A percentile compares a stretch with the other conserved stretches of the same genome.
Evolutionary conservation across 2,113 vertebrate genomes (phyloP).

Genomic region (Osmerus eperlanus): DNA sequence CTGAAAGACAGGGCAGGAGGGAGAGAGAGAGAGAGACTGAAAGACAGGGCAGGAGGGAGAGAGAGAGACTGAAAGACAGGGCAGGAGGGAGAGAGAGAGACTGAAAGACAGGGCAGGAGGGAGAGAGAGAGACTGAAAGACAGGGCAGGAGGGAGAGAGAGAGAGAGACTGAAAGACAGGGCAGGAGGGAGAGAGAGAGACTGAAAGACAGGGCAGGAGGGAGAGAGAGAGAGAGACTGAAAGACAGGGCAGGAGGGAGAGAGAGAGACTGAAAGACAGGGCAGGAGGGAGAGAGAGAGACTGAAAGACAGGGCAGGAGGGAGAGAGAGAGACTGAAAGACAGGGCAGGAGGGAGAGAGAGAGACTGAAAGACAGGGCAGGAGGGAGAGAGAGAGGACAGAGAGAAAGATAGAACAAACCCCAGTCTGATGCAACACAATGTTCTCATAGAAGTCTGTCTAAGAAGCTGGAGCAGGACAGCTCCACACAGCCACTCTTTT

Average conservation of each 20-base stretch:
- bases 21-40: background rate
- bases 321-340: background rate
- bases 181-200: background rate
- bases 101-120: background rate
- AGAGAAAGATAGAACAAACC: background rate
- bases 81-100: background rate
- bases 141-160: background rate
- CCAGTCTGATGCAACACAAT: slow-evolving; percentile 23
- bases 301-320: no score
- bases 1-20: background rate
- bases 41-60: background rate
- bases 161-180: background rate
- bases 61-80: background rate
- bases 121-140: background rate
- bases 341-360: background rate
- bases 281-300: no score
- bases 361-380: background rate
- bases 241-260: no score
- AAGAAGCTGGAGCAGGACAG: slow-evolving; percentile 10
- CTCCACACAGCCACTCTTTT: slow-evolving; percentile 29
- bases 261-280: no score
- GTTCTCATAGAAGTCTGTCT: slow-evolving; percentile 18
- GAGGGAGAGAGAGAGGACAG: background rate
- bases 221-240: no score
- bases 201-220: background rate